Percentiles rank a stretch among this genome's conserved stretches.
Conservation (phyloP, 1,140 invertebrate genomes). For the Drosophila sulfurigaster region DNA sequence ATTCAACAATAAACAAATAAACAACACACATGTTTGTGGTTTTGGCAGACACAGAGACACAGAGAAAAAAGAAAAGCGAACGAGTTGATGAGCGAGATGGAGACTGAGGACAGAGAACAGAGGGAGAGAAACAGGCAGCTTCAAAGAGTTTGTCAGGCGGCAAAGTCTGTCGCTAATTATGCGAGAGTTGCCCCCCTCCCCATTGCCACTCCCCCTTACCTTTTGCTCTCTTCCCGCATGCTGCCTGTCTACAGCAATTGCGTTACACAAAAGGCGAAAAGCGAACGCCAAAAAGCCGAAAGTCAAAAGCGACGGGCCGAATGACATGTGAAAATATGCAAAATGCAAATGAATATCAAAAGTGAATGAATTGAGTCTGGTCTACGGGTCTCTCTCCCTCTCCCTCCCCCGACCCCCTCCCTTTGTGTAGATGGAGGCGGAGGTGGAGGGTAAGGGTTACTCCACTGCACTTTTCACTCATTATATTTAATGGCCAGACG, state of each 20-base stretch:
- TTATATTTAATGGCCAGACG: slow-evolving; percentile 77
- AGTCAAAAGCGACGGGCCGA: slow-evolving; percentile 60
- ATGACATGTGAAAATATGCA: slow-evolving; percentile 83
- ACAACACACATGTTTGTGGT: slow-evolving; percentile 59
- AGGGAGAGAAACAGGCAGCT: slow-evolving; percentile 46
- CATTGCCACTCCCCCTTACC: neutral
- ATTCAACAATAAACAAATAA: slow-evolving; percentile 79
- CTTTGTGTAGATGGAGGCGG: neutral
- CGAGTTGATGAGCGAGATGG: neutral
- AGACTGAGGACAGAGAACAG: slow-evolving; percentile 15
- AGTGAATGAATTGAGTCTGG: slow-evolving; percentile 76
- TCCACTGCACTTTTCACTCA: slow-evolving; percentile 55
- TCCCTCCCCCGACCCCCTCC: neutral
- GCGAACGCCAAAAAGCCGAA: slow-evolving; percentile 70
- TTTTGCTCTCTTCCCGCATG: slow-evolving; percentile 46
- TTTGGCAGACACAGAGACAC: slow-evolving; percentile 15
- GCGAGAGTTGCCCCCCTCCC: slow-evolving; percentile 33
- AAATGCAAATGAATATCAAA: slow-evolving; percentile 73
- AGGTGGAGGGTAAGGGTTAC: slow-evolving; percentile 13
- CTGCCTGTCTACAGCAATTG: slow-evolving; percentile 62
- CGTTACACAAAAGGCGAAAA: slow-evolving; percentile 70
- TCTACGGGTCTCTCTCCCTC: slow-evolving; percentile 41
- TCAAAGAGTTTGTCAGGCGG: slow-evolving; percentile 82
- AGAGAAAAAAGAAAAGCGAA: slow-evolving; percentile 1
- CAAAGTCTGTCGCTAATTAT: slow-evolving; percentile 82